These are phyloP conservation scores for Sebastes baramenuke DNA, from an alignment of 2,797 vertebrate genomes.

Conservation along the genomic window DNA sequence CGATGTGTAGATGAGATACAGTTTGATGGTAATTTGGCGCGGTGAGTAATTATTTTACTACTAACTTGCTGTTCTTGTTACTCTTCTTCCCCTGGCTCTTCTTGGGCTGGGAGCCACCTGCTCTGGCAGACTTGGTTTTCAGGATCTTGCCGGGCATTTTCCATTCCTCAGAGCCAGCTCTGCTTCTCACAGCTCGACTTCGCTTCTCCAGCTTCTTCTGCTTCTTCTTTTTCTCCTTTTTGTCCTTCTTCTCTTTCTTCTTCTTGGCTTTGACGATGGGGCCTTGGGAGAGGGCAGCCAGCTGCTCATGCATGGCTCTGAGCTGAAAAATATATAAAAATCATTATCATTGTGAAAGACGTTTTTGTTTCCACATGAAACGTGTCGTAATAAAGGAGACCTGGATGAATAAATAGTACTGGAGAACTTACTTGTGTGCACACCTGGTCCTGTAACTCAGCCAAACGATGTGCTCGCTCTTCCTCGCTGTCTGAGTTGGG, in stretches of 20 bases:
- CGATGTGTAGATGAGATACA: background rate
- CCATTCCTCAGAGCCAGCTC: slow-evolving; percentile 81
- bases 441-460: slow-evolving; percentile 85
- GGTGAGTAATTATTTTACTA: background rate
- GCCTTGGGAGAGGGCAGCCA: slow-evolving; percentile 92
- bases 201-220: slow-evolving; percentile 87
- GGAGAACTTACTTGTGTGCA: slow-evolving; percentile 79
- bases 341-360: fast-evolving
- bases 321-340: slow-evolving; percentile 74
- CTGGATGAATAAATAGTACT: background rate
- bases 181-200: slow-evolving; percentile 71
- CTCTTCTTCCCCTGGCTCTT: slow-evolving; percentile 79
- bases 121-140: slow-evolving; percentile 82
- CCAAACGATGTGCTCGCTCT: slow-evolving; percentile 90
- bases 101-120: slow-evolving; percentile 69
- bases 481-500: slow-evolving; percentile 92
- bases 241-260: slow-evolving; percentile 90
- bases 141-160: slow-evolving; percentile 76
- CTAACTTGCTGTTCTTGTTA: slow-evolving; percentile 83
- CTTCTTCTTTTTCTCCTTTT: slow-evolving; percentile 84
- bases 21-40: background rate
- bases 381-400: fast-evolving
- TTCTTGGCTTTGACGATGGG: slow-evolving; percentile 93
- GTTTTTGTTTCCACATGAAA: background rate
- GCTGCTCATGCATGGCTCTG: slow-evolving; percentile 91